These are phyloP conservation scores for Epinephelus coioides DNA, from an alignment of 2,797 vertebrate genomes.

Conservation along the genomic window DNA sequence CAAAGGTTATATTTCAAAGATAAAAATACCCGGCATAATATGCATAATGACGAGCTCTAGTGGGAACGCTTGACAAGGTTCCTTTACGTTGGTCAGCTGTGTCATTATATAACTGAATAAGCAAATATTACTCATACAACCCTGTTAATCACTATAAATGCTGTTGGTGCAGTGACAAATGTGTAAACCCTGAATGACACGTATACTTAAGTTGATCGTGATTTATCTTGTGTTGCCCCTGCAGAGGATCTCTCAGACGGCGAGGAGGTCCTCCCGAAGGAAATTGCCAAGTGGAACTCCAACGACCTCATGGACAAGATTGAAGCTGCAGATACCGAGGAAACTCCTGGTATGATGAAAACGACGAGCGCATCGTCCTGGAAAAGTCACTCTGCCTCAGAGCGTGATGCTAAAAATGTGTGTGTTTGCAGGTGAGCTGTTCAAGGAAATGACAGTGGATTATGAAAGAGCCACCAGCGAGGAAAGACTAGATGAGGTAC, in stretches of 20 bases:
- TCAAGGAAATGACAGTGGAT: conserved; percentile 87
- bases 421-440: conserved; percentile 88
- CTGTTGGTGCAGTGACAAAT: not conserved
- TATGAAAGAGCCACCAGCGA: conserved; percentile 88
- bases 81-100: not conserved
- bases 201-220: not conserved
- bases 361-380: not conserved
- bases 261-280: conserved; percentile 93
- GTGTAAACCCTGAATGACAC: not conserved
- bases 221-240: conserved; percentile 30
- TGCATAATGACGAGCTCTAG: not conserved
- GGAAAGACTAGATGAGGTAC: conserved; percentile 93
- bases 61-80: not conserved
- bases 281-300: conserved; percentile 96
- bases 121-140: not conserved
- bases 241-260: conserved; percentile 93
- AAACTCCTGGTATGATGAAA: conserved; percentile 86
- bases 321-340: conserved; percentile 89
- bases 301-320: conserved; percentile 98
- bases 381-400: not conserved
- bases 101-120: not conserved
- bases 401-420: conserved; percentile 18
- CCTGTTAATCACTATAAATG: not conserved
- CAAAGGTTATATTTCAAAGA: not conserved
- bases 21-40: not conserved